A percentile compares a stretch with the other conserved stretches of the same genome.
These are phyloP conservation scores for Heliconius ethilla DNA, from an alignment of 2,888 invertebrate species.

Conservation along the genomic window DNA sequence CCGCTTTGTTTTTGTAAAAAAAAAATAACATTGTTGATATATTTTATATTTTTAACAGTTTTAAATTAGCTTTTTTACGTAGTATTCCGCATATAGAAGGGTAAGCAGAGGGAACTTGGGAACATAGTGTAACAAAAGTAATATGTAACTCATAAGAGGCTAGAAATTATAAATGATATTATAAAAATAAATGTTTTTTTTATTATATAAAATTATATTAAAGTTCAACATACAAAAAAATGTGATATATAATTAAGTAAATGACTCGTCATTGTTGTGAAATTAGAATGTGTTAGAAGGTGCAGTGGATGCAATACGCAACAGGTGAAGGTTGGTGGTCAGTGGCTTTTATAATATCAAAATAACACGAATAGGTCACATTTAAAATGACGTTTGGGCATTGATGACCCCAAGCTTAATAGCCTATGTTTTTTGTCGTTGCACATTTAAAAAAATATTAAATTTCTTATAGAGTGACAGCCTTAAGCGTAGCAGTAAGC, in stretches of 20 bases:
- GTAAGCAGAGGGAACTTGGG: too few species aligned
- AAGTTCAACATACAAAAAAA: background rate
- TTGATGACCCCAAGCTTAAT: background rate
- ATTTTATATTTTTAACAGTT: background rate
- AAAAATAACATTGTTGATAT: background rate
- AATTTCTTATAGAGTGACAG: too few species aligned
- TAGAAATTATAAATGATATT: too few species aligned
- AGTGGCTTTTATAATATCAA: conserved; percentile 18
- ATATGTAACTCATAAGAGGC: too few species aligned
- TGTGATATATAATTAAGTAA: conserved; percentile 16
- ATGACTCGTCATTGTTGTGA: conserved; percentile 32
- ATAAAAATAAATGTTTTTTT: too few species aligned
- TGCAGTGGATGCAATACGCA: conserved; percentile 38
- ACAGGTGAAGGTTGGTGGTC: conserved; percentile 42
- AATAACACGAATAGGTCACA: background rate
- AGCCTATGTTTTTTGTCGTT: background rate
- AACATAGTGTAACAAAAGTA: too few species aligned
- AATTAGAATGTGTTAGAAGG: conserved; percentile 44
- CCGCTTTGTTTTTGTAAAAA: too few species aligned
- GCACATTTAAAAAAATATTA: too few species aligned
- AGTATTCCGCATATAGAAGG: too few species aligned
- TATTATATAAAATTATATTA: background rate
- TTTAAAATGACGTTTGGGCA: conserved; percentile 8
- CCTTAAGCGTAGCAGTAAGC: too few species aligned
- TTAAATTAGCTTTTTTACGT: too few species aligned